Percentiles rank a stretch among this genome's conserved stretches.
These are phyloP conservation scores for Leptoclinus maculatus DNA, from an alignment of 2,797 vertebrate species.

Conservation along the genomic window DNA sequence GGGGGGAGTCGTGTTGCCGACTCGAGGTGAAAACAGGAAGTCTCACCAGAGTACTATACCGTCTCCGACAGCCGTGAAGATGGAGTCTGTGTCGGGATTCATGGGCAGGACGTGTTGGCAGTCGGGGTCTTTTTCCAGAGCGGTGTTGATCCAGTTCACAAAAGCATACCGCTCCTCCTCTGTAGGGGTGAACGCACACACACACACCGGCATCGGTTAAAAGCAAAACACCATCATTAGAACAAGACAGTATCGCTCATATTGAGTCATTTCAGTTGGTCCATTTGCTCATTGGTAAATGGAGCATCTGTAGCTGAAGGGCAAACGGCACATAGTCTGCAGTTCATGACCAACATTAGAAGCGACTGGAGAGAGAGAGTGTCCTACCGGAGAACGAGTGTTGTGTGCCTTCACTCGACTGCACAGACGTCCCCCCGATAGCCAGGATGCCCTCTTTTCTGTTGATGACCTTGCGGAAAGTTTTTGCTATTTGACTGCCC, in stretches of 20 bases:
- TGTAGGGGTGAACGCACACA: constrained; percentile 65
- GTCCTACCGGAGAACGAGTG: constrained; percentile 94
- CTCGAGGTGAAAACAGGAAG: constrained; percentile 21
- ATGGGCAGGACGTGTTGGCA: constrained; percentile 93
- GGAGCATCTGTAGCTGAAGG: constrained; percentile 13
- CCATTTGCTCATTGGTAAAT: constrained; percentile 9
- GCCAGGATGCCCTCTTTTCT: constrained; percentile 97
- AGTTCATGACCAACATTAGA: constrained; percentile 23
- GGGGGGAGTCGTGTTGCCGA: background rate
- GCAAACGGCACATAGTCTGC: constrained; percentile 39
- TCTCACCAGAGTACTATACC: constrained; percentile 96
- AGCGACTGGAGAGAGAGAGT: background rate
- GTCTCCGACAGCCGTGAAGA: constrained; percentile 92
- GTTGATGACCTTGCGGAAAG: constrained; percentile 95
- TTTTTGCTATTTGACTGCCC: constrained; percentile 93
- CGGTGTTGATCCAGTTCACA: constrained; percentile 98
- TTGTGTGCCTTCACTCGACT: constrained; percentile 96
- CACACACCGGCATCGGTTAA: background rate
- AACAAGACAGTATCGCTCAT: background rate
- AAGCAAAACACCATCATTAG: background rate
- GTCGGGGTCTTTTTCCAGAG: constrained; percentile 93
- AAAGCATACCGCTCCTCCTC: constrained; percentile 98
- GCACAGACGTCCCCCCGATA: constrained; percentile 94
- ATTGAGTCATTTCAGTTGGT: constrained; percentile 8
- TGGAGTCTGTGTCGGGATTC: constrained; percentile 91